Base-by-base conservation (phyloP, 2,113 vertebrate genomes). In the Danionella cerebrum region DNA sequence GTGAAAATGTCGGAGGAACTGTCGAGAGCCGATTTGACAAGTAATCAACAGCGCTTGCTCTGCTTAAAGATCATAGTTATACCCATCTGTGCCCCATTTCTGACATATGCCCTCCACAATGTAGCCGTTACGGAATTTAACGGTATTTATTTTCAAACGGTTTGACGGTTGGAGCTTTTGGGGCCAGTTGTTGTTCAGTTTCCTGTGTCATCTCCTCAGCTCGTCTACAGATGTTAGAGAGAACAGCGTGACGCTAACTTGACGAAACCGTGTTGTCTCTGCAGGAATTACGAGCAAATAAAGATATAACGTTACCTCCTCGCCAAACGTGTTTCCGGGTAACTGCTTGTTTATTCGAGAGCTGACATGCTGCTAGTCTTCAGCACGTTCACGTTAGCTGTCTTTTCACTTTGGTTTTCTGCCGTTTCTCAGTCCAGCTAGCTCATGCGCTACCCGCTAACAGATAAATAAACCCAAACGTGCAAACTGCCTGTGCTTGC, bases 1-100 rank as follows among this genome's bases (percentile, higher is more conserved):
- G 66, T 33, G 70, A 70, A 70, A 78, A 83, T 73, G 82, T 78
- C 78, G 69, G 51, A 66, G 51, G 68, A 63, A 70, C 60, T 41
- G 63, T 27, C 63, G 45, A 57, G 35, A 19, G 79, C 79, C 66
- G 19, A 47, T 16, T 35, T 52, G 58, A 57, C 50, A 64, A 71
- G 73, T 54, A 71, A 53, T 59, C 38, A 69, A 55, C 73, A 73
- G 75, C 45, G 57, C 24, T 55, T 65, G 44, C 1, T n/a, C 2
- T 59, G 19, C 19, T 2, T 63, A 55, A 65, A 22, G 0, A 5
- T 3, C 21, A 35, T 14, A 50, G 9, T 22, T 18, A n/a, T 36
- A 10, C 36, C 18, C 44, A 22, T 12, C 8, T 16, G 2, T n/a
- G 35, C 27, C 12, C 11, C 3, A 33, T 21, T 12, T 33, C 25